Evolutionary conservation across 2,888 invertebrate genomes (phyloP).

Genomic region (Lochmaea capreae): DNA sequence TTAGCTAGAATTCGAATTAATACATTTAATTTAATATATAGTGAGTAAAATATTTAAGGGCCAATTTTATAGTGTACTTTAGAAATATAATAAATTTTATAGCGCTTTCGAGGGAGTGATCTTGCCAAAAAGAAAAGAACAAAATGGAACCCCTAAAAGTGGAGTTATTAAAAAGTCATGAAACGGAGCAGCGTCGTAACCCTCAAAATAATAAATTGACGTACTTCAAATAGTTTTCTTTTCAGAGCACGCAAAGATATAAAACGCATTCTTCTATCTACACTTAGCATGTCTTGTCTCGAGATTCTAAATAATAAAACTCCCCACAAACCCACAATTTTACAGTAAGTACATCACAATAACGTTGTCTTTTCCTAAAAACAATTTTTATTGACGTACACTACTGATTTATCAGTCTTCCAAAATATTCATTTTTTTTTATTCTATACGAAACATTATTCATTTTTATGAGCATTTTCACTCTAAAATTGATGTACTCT

Average conservation of each 20-base stretch:
- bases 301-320: not conserved
- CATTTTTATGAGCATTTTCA: conserved; percentile 17
- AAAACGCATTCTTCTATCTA: not conserved
- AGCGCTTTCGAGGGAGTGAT: conserved; percentile 23
- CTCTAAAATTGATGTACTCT: conserved; percentile 21
- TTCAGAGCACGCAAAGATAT: not conserved
- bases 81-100: conserved; percentile 31
- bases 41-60: conserved; percentile 29
- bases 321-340: too few relatives aligned
- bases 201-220: not conserved
- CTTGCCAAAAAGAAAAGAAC: conserved; percentile 19
- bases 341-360: too few relatives aligned
- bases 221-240: not conserved
- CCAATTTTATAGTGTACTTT: conserved; percentile 30
- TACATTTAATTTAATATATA: conserved; percentile 25
- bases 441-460: conserved; percentile 12
- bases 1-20: conserved; percentile 31
- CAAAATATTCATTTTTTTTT: conserved; percentile 5
- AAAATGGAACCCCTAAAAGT: conserved; percentile 27
- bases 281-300: too few relatives aligned
- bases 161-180: conserved; percentile 23
- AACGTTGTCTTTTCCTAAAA: too few relatives aligned
- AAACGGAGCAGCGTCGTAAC: conserved; percentile 18
- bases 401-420: not conserved
- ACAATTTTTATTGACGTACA: not conserved